Conservation (phyloP, 2,797 vertebrate genomes). For the Manis pentadactyla region DNA sequence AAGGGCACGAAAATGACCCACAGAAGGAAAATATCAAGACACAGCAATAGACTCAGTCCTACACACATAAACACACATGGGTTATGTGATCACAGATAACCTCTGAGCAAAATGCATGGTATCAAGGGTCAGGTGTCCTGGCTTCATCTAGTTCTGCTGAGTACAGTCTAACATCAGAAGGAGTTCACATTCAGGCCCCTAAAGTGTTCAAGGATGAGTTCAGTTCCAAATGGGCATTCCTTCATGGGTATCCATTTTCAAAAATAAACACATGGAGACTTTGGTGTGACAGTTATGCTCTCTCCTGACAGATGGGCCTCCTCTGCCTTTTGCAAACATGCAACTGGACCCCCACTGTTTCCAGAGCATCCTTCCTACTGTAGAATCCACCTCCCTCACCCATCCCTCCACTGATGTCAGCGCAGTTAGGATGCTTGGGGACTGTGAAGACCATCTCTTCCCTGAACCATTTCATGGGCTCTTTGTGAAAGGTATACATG, state of each 20-base stretch:
- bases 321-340: background rate
- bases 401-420: background rate
- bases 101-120: background rate
- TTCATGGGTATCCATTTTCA: background rate
- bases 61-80: background rate
- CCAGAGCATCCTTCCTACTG: background rate
- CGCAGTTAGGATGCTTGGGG: background rate
- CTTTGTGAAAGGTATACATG: background rate
- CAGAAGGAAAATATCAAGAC: background rate
- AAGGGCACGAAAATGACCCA: background rate
- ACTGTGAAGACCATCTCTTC: background rate
- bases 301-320: background rate
- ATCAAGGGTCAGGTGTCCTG: background rate
- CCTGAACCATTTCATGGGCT: background rate
- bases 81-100: background rate
- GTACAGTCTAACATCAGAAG: background rate
- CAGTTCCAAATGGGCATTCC: background rate
- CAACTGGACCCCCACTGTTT: background rate
- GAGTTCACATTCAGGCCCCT: background rate
- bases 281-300: background rate
- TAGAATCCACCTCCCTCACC: background rate
- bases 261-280: background rate
- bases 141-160: background rate
- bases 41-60: background rate
- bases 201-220: background rate